These are phyloP conservation scores for Rotaria socialis DNA, from an alignment of 2,888 invertebrate genomes.

Conservation along the genomic window DNA sequence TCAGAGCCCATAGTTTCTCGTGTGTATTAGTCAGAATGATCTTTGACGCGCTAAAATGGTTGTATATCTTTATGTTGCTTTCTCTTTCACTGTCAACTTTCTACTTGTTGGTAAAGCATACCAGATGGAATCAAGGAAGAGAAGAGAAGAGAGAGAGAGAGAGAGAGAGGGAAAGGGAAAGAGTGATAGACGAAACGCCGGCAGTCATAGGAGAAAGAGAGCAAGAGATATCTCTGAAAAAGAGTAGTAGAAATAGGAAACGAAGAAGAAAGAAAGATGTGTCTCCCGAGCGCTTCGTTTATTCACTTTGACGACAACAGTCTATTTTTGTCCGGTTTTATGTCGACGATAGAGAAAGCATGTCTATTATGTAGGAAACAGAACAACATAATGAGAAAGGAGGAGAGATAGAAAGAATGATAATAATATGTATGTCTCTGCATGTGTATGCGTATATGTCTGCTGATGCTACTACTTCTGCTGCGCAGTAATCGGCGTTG, in stretches of 20 bases:
- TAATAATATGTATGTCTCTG: background rate
- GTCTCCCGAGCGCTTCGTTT: background rate
- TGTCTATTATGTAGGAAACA: background rate
- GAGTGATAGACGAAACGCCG: background rate
- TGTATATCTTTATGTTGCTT: background rate
- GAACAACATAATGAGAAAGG: background rate
- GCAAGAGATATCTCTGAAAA: slow-evolving; percentile 1
- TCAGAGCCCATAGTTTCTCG: background rate
- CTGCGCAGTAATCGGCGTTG: too few species aligned
- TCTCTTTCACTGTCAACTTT: background rate
- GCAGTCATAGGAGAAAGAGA: background rate
- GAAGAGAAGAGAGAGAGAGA: too few species aligned
- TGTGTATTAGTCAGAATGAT: too few species aligned
- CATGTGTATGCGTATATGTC: too few species aligned
- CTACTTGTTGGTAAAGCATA: slow-evolving; percentile 13
- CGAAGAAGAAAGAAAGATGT: background rate
- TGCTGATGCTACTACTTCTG: too few species aligned
- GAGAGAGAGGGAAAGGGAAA: too few species aligned
- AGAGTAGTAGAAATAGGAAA: background rate
- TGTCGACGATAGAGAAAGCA: background rate
- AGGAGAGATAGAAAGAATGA: background rate
- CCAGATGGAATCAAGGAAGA: background rate
- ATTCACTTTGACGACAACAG: background rate
- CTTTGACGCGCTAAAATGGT: too few species aligned
- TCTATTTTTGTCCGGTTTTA: background rate